Evolutionary conservation across 2,113 vertebrate species (phyloP).

Genomic region (Xenopus laevis): DNA sequence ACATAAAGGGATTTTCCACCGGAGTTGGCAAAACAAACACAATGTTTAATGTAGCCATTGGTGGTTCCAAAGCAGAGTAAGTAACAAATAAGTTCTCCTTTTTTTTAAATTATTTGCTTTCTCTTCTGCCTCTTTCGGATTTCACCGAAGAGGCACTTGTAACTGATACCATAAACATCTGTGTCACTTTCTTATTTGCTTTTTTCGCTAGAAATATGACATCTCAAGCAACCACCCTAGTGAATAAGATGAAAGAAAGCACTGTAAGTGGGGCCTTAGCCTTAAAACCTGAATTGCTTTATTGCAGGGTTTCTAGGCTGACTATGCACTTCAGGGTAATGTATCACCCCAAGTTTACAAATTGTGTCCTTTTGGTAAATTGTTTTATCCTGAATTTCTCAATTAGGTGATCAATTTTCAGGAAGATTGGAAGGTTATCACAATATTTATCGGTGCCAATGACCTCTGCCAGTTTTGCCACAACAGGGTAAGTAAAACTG

Average conservation of each 20-base stretch:
- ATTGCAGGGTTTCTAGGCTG: too few species aligned
- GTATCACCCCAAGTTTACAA: too few species aligned
- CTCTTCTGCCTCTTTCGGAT: too few species aligned
- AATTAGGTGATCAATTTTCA: constrained; percentile 76
- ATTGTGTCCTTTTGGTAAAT: too few species aligned
- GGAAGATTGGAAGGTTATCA: constrained; percentile 92
- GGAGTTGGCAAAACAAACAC: constrained; percentile 55
- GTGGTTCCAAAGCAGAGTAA: constrained; percentile 75
- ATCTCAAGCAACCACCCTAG: constrained; percentile 67
- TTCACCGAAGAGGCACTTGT: too few species aligned
- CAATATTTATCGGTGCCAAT: constrained; percentile 81
- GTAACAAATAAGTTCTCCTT: constrained; percentile 29
- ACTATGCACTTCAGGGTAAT: too few species aligned
- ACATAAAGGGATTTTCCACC: constrained; percentile 75
- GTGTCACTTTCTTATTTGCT: not conserved
- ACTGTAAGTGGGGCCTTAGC: constrained; percentile 62
- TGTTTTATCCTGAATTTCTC: not conserved
- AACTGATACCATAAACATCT: too few species aligned
- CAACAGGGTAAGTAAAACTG: constrained; percentile 66
- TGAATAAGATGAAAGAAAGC: constrained; percentile 70
- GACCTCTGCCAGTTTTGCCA: constrained; percentile 88
- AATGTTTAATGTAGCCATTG: constrained; percentile 76
- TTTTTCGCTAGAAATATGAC: constrained; percentile 70
- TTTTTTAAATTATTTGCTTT: too few species aligned
- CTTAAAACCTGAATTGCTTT: too few species aligned